Percentiles rank a stretch among this genome's conserved stretches.
Conservation (phyloP, 64 coral and sea anemone genomes). For the Pocillopora damicornis region DNA sequence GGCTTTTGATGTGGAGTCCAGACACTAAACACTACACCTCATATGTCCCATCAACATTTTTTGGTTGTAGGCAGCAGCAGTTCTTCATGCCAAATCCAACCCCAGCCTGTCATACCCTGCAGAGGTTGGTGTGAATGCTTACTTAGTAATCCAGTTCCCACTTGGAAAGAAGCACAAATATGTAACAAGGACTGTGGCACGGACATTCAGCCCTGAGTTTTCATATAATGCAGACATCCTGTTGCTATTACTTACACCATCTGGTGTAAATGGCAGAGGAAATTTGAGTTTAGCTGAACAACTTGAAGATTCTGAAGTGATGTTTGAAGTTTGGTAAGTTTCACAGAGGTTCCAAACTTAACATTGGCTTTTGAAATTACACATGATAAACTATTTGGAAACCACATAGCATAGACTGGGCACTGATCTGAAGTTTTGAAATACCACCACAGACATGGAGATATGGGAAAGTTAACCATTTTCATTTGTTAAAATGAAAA, state of each 20-base stretch:
- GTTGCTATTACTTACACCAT: slow-evolving; percentile 48
- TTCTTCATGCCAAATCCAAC: slow-evolving; percentile 23
- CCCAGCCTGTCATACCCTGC: slow-evolving; percentile 73
- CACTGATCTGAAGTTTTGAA: too few species aligned
- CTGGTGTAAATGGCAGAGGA: slow-evolving; percentile 25
- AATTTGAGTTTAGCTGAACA: slow-evolving; percentile 73
- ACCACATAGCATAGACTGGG: too few species aligned
- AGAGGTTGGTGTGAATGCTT: slow-evolving; percentile 90
- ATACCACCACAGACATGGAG: too few species aligned
- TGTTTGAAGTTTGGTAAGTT: slow-evolving; percentile 97
- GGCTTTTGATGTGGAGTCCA: too few species aligned
- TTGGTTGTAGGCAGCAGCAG: slow-evolving; percentile 61
- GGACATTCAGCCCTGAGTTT: slow-evolving; percentile 89
- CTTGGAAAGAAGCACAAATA: slow-evolving; percentile 59
- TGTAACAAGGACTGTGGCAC: slow-evolving; percentile 78
- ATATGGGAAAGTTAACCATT: too few species aligned
- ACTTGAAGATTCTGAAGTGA: slow-evolving; percentile 75
- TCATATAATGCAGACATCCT: slow-evolving; percentile 63
- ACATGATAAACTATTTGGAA: not conserved
- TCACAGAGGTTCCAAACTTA: too few species aligned
- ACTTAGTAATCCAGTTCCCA: slow-evolving; percentile 77
- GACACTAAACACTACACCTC: not conserved
- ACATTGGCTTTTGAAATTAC: not conserved
- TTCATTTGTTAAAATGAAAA: too few species aligned
- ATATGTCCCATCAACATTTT: not conserved